These are phyloP conservation scores for Morinoia aosen DNA, from an alignment of 2,888 invertebrate genomes.

Conservation along the genomic window DNA sequence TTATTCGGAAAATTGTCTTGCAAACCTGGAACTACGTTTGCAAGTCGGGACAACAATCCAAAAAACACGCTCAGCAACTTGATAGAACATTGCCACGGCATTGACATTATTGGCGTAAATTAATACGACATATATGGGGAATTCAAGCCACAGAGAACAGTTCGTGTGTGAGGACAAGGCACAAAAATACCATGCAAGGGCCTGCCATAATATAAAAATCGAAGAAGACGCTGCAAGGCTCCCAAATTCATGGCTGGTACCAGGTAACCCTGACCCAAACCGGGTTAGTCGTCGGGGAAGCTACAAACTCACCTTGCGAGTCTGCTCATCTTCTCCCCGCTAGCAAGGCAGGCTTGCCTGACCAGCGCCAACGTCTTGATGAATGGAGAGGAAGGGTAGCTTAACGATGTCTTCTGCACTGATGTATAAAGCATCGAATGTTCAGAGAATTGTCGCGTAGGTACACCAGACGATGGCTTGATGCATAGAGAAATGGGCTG, in stretches of 20 bases:
- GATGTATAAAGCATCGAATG: neutral
- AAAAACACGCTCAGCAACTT: neutral
- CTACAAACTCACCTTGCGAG: neutral
- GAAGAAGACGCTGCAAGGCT: conserved; percentile 12
- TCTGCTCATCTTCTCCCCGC: conserved; percentile 20
- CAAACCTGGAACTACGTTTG: neutral
- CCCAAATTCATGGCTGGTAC: neutral
- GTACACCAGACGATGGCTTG: neutral
- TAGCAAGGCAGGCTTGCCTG: neutral
- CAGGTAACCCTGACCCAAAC: conserved; percentile 24
- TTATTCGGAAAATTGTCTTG: neutral
- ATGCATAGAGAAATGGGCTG: neutral
- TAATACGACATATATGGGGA: neutral
- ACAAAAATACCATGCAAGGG: neutral
- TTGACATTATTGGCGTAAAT: neutral
- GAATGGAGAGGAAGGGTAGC: neutral
- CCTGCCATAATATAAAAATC: neutral
- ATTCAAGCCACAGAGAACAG: neutral
- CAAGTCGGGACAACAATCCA: neutral
- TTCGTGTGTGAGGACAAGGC: neutral
- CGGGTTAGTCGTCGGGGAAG: conserved; percentile 20
- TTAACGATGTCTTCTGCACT: neutral
- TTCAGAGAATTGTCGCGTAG: neutral
- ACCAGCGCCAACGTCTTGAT: neutral
- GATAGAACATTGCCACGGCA: neutral